These are phyloP conservation scores for Epinotia bilunana DNA, from an alignment of 2,888 invertebrate genomes.

Conservation along the genomic window DNA sequence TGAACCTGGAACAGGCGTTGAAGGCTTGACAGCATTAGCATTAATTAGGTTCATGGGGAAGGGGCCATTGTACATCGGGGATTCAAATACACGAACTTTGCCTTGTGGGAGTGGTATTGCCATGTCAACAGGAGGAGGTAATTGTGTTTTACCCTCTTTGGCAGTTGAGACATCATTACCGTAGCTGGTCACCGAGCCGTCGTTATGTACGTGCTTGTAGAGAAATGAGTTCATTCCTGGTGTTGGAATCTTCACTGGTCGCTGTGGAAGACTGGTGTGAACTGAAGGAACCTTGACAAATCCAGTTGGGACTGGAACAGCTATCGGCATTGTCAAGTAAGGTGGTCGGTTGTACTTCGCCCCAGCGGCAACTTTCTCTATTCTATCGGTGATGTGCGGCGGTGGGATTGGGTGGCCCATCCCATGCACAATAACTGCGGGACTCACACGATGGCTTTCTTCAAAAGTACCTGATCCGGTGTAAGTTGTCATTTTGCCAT, in stretches of 20 bases:
- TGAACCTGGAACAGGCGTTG: slow-evolving; percentile 36
- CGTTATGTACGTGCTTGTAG: slow-evolving; percentile 46
- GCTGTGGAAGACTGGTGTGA: slow-evolving; percentile 13
- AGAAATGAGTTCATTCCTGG: slow-evolving; percentile 34
- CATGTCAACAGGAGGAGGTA: slow-evolving; percentile 11
- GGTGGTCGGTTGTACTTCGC: slow-evolving; percentile 29
- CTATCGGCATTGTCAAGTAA: slow-evolving; percentile 6
- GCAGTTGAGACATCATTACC: slow-evolving; percentile 5
- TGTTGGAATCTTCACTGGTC: slow-evolving; percentile 15
- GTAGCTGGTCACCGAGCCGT: slow-evolving; percentile 45
- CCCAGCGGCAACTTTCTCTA: slow-evolving; percentile 45
- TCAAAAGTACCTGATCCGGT: slow-evolving; percentile 37
- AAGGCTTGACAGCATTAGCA: slow-evolving; percentile 29
- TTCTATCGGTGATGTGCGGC: slow-evolving; percentile 43
- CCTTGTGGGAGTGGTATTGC: slow-evolving; percentile 7
- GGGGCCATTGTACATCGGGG: slow-evolving; percentile 24
- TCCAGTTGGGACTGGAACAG: slow-evolving; percentile 18
- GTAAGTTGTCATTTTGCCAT: slow-evolving; percentile 52
- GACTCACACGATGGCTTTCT: background rate
- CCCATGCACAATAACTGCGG: background rate
- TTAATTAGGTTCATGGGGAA: slow-evolving; percentile 25
- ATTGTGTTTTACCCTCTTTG: slow-evolving; percentile 14
- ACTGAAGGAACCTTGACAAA: slow-evolving; percentile 20
- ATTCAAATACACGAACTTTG: slow-evolving; percentile 19
- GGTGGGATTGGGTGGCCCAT: slow-evolving; percentile 44